Base-by-base conservation (phyloP, 37 sponge, comb jelly and placozoan genomes). In the Amphimedon queenslandica region DNA sequence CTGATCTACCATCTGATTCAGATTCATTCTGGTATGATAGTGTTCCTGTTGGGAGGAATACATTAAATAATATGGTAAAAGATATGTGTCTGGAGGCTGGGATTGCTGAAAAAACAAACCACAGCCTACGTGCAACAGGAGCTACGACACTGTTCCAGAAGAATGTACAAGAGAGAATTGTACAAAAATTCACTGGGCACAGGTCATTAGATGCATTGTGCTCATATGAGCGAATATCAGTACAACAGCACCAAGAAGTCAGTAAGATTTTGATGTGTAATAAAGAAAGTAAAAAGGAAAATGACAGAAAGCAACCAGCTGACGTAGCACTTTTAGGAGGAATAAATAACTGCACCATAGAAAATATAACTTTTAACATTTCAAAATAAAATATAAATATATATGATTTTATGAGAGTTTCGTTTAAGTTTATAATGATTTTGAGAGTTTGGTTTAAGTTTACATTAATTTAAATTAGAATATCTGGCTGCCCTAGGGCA, bases 21-120 rank as follows among this genome's bases (percentile, higher is more conserved):
- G 4, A 27, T 10, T 57, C 20, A n/a, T 20, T 53, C 1, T 79
- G 80, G 80, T 79, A 37, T 35, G 39, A 47, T 21, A 47, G 6
- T 25, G 55, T 47, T 34, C 81, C 81, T 34, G 73, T 80, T 41
- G 81, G 81, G 0, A 41, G 32, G 4, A 79, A 70, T 47, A 61
- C 21, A 6, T 53, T 80, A 32, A 32, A 21, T 10, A 71, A 71
- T n/a, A 72, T 80, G 73, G 67, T 80, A 18, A 42, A 55, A 29
- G 69, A 73, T 25, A 73, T 81, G 69, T 69, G 34, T 69, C 23
- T 20, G 20, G 69, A 69, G 21, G 38, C 69, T 1, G 69, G 43
- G 42, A 38, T 69, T 24, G 13, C 25, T 30, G 24, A 39, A 2
- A 24, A 47, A 36, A 47, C 51, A 8, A 47, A 18, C 13, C 51